Evolutionary conservation across 2,797 vertebrate species (phyloP).

Genomic region (Gymnodraco acuticeps): DNA sequence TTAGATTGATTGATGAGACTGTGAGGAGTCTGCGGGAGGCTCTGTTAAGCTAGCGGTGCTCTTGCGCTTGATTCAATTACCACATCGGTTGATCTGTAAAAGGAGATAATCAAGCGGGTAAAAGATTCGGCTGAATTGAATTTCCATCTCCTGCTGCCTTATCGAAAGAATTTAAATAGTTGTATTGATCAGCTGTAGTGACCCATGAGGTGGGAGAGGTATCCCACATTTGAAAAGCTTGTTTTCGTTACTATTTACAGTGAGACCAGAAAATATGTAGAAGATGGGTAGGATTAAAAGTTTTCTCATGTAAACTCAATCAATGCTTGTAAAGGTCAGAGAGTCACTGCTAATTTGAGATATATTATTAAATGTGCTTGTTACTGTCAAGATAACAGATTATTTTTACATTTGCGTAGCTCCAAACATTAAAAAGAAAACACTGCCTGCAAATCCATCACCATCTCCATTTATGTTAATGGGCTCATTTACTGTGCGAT

Average conservation of each 20-base stretch:
- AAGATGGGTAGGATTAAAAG: background rate
- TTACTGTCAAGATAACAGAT: background rate
- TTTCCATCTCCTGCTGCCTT: conserved; percentile 30
- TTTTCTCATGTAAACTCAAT: background rate
- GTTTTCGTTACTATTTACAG: background rate
- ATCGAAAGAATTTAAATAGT: conserved; percentile 33
- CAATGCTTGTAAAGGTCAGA: background rate
- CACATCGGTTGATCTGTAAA: conserved; percentile 22
- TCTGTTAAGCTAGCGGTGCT: conserved; percentile 9
- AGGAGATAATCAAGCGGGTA: conserved; percentile 46
- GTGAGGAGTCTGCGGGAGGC: conserved; percentile 14
- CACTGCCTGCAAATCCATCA: background rate
- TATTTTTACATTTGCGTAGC: background rate
- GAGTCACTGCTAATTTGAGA: too few relatives aligned
- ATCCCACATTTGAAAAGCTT: background rate
- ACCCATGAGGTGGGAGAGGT: background rate
- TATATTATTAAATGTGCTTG: background rate
- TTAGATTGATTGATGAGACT: conserved; percentile 69
- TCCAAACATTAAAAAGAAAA: background rate
- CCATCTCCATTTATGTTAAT: conserved; percentile 17
- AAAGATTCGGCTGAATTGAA: conserved; percentile 40
- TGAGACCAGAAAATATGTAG: background rate
- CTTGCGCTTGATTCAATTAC: conserved; percentile 45
- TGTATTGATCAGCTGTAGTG: conserved; percentile 23
- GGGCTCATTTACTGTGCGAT: background rate